Conservation (phyloP, 2,888 invertebrate genomes). For the Reticulitermes lucifugus region DNA sequence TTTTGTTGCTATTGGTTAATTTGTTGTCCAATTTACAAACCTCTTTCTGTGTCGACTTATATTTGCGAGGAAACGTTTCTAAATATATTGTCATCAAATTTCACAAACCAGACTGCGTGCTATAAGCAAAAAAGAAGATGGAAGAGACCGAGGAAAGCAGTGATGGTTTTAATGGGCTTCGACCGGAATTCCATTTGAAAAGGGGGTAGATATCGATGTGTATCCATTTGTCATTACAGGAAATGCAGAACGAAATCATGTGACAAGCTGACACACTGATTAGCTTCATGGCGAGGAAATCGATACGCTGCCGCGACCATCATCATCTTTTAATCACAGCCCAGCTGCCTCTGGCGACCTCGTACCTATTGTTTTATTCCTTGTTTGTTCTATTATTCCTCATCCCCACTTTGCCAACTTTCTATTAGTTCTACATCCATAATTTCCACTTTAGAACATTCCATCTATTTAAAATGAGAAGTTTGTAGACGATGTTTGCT, state of each 20-base stretch:
- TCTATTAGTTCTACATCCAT: constrained; percentile 6
- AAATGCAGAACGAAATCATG: neutral
- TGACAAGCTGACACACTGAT: neutral
- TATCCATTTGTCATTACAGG: neutral
- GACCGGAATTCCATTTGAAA: neutral
- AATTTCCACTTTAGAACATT: constrained; percentile 16
- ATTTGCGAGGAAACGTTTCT: too few species aligned
- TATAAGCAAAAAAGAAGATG: too few species aligned
- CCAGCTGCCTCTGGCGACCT: neutral
- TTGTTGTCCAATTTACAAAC: too few species aligned
- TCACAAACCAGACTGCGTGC: too few species aligned
- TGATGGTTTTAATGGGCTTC: neutral
- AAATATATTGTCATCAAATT: too few species aligned
- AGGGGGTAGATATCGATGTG: neutral
- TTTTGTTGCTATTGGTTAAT: too few species aligned
- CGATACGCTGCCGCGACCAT: neutral
- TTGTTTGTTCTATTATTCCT: constrained; percentile 2
- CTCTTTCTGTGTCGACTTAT: too few species aligned
- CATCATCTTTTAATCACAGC: constrained; percentile 3
- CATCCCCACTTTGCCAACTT: neutral
- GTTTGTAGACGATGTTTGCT: neutral
- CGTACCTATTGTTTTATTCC: neutral
- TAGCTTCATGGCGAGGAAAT: neutral
- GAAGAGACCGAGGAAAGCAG: neutral
- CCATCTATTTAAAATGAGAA: neutral